Conservation (phyloP, 30 jellyfish, hydroid and myxozoan species). For the Hydractinia symbiolongicarpus region DNA sequence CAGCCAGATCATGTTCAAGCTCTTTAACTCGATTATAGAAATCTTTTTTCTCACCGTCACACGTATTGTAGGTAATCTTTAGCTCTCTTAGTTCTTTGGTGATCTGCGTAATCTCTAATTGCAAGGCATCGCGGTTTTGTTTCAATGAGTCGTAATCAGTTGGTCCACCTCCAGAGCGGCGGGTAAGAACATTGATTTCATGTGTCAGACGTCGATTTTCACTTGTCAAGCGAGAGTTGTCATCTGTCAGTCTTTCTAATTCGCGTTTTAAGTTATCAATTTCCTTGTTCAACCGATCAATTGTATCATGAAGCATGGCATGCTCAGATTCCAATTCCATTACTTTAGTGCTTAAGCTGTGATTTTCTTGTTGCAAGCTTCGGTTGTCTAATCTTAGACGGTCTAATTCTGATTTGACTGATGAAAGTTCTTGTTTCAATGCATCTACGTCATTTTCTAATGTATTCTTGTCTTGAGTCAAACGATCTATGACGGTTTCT, state of each 20-base stretch:
- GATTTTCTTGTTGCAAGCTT: constrained; percentile 71
- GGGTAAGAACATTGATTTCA: constrained; percentile 58
- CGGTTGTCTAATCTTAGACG: constrained; percentile 65
- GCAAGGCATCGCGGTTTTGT: constrained; percentile 66
- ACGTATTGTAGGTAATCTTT: constrained; percentile 49
- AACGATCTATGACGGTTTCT: constrained; percentile 64
- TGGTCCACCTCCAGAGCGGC: constrained; percentile 58
- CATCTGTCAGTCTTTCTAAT: constrained; percentile 39
- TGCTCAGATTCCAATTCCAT: constrained; percentile 82
- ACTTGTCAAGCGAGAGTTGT: constrained; percentile 44
- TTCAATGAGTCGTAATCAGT: constrained; percentile 78
- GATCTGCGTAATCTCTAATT: constrained; percentile 47
- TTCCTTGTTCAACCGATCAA: constrained; percentile 69
- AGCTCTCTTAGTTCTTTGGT: constrained; percentile 50
- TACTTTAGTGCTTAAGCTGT: constrained; percentile 57
- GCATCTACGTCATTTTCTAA: constrained; percentile 70
- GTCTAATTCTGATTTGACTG: constrained; percentile 55
- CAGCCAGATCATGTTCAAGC: constrained; percentile 50
- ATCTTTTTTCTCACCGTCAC: constrained; percentile 55
- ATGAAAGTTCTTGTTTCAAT: constrained; percentile 47
- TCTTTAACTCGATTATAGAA: constrained; percentile 43
- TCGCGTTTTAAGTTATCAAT: constrained; percentile 52
- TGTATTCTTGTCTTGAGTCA: constrained; percentile 44
- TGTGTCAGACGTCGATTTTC: constrained; percentile 76
- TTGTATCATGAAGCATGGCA: constrained; percentile 53